Base-by-base conservation (phyloP, 2,888 invertebrate species). In the Apodemia hepburni region DNA sequence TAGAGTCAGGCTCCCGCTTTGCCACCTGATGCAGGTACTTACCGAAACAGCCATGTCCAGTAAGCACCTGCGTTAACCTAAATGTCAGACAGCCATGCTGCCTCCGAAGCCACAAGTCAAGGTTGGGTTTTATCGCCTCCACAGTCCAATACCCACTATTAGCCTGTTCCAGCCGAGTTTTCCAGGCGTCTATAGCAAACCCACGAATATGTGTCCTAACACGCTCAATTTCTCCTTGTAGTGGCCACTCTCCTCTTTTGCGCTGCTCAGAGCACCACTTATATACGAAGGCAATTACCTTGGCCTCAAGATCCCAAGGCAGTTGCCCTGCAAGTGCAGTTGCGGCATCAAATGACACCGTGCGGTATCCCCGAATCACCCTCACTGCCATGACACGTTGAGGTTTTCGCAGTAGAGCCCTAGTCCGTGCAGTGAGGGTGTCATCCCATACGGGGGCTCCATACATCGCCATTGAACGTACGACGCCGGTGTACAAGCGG, bases 391-490 rank as follows among this genome's bases (percentile, higher is more conserved):
- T 17, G 2, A 9, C 18, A 18, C n/a, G n/a, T n/a, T n/a, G n/a
- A n/a, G n/a, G n/a, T n/a, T n/a, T n/a, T n/a, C n/a, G n/a, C n/a
- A n/a, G n/a, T 8, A 8, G 18, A 18, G 18, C 18, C 9, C 27
- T n/a, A 15, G n/a, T 60, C 3, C 15, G 27, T 3, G 60, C 6
- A 15, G 45, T 38, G 4, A 42, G 11, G n/a, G 17, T 8, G 8
- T 47, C 27, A 4, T 42, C 60, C 47, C 47, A 60, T 7, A 60
- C 29, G 7, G 60, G 60, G 5, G 47, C 47, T 8, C 60, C 27
- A 12, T 60, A 60, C 15, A 60, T n/a, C 15, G 47, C 60, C 29
- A 47, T 60, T 2, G 47, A 47, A 15, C 45, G 45, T 6, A 47
- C 17, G 17, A 47, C 47, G 2, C 47, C 6, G 2, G 47, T 47